Evolutionary conservation across 2,113 vertebrate genomes (phyloP).

Genomic region (Tiliqua scincoides): DNA sequence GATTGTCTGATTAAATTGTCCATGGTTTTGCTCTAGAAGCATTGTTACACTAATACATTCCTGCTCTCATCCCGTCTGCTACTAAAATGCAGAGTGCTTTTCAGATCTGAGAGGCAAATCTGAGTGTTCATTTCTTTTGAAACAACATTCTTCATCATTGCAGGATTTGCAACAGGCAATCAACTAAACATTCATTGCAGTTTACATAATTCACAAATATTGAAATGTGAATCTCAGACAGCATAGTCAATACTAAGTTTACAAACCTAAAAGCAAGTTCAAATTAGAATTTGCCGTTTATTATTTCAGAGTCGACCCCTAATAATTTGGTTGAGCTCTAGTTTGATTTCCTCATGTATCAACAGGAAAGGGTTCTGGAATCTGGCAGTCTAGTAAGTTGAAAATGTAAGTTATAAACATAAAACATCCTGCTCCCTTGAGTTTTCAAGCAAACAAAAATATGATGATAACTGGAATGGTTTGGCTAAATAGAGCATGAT

Average conservation of each 20-base stretch:
- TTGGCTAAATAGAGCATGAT: background rate
- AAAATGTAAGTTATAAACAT: background rate
- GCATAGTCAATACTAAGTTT: background rate
- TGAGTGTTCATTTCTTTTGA: conserved; percentile 7
- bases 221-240: conserved; percentile 10
- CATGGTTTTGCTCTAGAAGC: background rate
- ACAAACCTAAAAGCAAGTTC: background rate
- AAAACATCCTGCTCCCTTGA: background rate
- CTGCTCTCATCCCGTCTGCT: background rate
- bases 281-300: conserved; percentile 7
- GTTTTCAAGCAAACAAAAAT: background rate
- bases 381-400: background rate
- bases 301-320: background rate
- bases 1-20: background rate
- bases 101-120: conserved; percentile 5
- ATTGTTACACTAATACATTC: background rate
- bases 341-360: background rate
- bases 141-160: conserved; percentile 6
- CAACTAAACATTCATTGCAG: conserved; percentile 20
- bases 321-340: background rate
- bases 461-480: background rate
- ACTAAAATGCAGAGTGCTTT: background rate
- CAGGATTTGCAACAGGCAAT: conserved; percentile 8
- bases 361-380: background rate
- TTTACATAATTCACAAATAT: conserved; percentile 7